Conservation (phyloP, 2,113 vertebrate species). For the Desmodus rotundus region DNA sequence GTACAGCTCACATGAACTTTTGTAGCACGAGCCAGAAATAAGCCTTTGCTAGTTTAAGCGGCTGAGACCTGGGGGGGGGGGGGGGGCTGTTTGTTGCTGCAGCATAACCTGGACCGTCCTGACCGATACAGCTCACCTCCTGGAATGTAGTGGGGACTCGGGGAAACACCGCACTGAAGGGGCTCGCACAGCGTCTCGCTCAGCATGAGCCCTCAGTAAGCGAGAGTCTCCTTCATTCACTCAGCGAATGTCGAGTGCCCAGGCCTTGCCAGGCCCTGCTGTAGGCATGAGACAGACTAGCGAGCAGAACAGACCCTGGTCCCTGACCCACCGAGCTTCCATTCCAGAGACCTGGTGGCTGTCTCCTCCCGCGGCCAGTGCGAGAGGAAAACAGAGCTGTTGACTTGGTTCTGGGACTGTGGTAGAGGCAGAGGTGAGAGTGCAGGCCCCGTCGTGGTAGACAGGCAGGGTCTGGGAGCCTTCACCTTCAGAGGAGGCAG, state of each 20-base stretch:
- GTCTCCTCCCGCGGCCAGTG: background rate
- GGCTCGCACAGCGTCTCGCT: background rate
- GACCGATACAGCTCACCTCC: background rate
- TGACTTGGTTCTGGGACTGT: background rate
- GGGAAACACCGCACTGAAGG: fast-evolving
- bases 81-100: background rate
- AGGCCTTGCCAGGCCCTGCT: background rate
- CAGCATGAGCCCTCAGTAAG: fast-evolving
- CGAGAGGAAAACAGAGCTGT: fast-evolving
- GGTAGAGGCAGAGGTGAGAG: background rate
- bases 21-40: background rate
- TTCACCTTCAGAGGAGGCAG: no score
- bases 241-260: background rate
- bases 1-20: background rate
- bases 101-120: background rate
- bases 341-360: fast-evolving
- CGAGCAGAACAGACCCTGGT: background rate
- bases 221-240: no score
- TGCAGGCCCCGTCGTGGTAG: background rate
- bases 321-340: no score
- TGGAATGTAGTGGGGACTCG: fast-evolving
- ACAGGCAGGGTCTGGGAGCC: background rate
- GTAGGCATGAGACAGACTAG: background rate
- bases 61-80: no score
- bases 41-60: background rate